phyloP scores from a whole-genome alignment of 2,888 invertebrate species.

The Adelphocoris suturalis region DNA sequence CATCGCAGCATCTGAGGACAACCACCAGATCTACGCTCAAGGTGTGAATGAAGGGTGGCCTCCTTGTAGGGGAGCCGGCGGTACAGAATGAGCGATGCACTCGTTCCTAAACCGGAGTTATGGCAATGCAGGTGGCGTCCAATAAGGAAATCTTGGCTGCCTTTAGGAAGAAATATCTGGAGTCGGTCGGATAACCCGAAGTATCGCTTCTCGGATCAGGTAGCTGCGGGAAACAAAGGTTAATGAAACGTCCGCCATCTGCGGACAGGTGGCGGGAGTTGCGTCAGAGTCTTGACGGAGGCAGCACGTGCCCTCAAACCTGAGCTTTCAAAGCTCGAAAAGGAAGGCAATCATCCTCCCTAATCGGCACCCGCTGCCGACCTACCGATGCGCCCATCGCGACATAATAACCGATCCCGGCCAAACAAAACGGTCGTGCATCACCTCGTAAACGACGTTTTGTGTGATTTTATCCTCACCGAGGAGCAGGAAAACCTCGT shows the following conservation, averaged over 20 bases:
- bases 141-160: background rate
- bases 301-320: background rate
- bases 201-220: background rate
- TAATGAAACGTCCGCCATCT: conserved; percentile 34
- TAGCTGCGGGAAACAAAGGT: conserved; percentile 11
- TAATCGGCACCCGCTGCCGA: background rate
- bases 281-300: background rate
- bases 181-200: background rate
- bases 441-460: background rate
- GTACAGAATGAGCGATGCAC: background rate
- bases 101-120: background rate
- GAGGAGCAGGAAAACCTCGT: background rate
- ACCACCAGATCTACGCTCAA: background rate
- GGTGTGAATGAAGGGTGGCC: background rate
- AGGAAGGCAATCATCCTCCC: conserved; percentile 29
- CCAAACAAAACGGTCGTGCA: background rate
- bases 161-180: conserved; percentile 19
- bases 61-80: background rate
- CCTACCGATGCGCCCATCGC: background rate
- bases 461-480: background rate
- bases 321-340: background rate
- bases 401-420: background rate
- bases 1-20: background rate
- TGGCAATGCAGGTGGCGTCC: conserved; percentile 5
- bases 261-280: conserved; percentile 15